These are phyloP conservation scores for Hipparchia semele DNA, from an alignment of 2,888 invertebrate species.

Conservation along the genomic window DNA sequence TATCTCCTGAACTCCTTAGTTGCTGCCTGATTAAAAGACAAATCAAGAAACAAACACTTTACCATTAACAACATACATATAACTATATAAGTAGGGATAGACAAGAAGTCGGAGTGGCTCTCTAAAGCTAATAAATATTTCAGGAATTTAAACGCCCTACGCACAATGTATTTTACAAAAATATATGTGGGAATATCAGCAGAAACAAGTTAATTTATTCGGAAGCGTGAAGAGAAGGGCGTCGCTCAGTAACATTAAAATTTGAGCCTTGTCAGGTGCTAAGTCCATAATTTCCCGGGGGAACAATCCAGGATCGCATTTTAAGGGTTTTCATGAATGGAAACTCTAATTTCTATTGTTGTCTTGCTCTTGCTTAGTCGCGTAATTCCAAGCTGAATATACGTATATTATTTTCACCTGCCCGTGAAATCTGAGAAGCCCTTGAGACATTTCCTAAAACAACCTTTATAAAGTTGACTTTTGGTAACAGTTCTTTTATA, in stretches of 20 bases:
- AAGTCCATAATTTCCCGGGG: constrained; percentile 82
- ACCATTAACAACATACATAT: too few relatives aligned
- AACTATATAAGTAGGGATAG: too few relatives aligned
- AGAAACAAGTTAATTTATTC: constrained; percentile 72
- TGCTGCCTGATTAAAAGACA: too few relatives aligned
- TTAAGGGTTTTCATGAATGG: constrained; percentile 78
- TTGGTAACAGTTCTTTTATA: background rate
- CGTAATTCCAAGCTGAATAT: constrained; percentile 41
- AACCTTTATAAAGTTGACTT: background rate
- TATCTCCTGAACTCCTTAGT: too few relatives aligned
- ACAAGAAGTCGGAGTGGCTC: too few relatives aligned
- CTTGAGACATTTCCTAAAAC: background rate
- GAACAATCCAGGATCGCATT: constrained; percentile 76
- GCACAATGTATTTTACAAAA: constrained; percentile 16
- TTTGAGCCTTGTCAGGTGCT: constrained; percentile 81
- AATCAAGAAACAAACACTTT: too few relatives aligned
- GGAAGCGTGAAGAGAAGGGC: constrained; percentile 56
- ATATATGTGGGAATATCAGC: constrained; percentile 28
- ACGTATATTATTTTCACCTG: constrained; percentile 48
- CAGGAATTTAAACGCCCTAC: background rate
- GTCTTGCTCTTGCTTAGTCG: constrained; percentile 50
- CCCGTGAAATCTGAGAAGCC: constrained; percentile 53
- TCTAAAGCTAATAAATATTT: background rate
- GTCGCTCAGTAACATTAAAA: constrained; percentile 68
- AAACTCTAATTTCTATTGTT: constrained; percentile 71